Conservation (phyloP, 2,113 vertebrate genomes). For the Notarius lentiginosus region DNA sequence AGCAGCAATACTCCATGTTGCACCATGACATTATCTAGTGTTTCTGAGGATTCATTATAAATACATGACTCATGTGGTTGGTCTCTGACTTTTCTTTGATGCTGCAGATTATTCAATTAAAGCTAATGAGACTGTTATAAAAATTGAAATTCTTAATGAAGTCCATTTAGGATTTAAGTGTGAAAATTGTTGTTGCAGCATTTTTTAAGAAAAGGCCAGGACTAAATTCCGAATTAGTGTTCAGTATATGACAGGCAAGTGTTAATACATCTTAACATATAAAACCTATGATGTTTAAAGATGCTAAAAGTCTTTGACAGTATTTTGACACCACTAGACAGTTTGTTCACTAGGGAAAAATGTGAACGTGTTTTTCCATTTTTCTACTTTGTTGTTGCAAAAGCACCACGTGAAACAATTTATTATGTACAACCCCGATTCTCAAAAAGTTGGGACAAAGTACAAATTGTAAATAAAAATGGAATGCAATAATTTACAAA, state of each 20-base stretch:
- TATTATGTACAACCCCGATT: background rate
- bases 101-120: background rate
- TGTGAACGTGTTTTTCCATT: background rate
- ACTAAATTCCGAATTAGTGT: background rate
- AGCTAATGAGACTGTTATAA: background rate
- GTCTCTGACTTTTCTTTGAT: background rate
- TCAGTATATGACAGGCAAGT: background rate
- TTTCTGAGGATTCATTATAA: conserved; percentile 23
- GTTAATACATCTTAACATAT: background rate
- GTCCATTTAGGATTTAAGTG: background rate
- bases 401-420: background rate
- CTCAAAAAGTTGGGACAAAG: no score
- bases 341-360: background rate
- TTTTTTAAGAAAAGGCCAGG: background rate
- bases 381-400: background rate
- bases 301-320: background rate
- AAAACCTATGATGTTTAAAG: background rate
- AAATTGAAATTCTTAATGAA: background rate
- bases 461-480: no score
- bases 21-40: conserved; percentile 7
- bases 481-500: no score
- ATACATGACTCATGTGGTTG: conserved; percentile 5
- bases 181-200: background rate
- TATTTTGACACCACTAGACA: background rate
- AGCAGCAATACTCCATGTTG: background rate